phyloP scores from a whole-genome alignment of 2,113 vertebrate genomes.

The Circaetus gallicus region DNA sequence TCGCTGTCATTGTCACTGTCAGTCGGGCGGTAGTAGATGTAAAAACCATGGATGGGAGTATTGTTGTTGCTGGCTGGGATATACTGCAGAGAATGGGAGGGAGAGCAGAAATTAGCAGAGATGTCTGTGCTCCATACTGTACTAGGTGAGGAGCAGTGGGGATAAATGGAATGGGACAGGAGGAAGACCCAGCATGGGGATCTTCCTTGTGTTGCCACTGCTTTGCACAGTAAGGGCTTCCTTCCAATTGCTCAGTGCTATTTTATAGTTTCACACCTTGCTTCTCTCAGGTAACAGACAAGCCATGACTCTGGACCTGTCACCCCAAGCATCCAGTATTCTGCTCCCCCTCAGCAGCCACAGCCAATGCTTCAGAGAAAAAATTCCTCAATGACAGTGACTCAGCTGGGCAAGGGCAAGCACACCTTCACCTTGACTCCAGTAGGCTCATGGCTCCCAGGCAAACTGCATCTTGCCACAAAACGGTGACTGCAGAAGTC shows the following conservation, averaged over 20 bases:
- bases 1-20: constrained; percentile 98
- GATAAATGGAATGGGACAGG: neutral
- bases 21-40: constrained; percentile 96
- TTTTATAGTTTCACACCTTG: neutral
- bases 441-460: neutral
- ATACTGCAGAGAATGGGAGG: constrained; percentile 76
- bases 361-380: neutral
- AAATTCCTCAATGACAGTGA: neutral
- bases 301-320: neutral
- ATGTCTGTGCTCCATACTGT: neutral
- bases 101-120: neutral
- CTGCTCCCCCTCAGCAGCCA: neutral
- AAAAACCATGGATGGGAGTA: constrained; percentile 98
- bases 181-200: neutral
- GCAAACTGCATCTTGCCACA: neutral
- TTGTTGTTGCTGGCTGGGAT: constrained; percentile 90
- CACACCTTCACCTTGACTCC: neutral
- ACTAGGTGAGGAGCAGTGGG: neutral
- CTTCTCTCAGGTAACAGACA: neutral
- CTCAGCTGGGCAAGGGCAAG: neutral
- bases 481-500: neutral
- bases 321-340: neutral
- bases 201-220: neutral
- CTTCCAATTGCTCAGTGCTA: neutral
- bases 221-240: neutral